Evolutionary conservation across 2,888 invertebrate species (phyloP).

Genomic region (Drosophila meridionalis): DNA sequence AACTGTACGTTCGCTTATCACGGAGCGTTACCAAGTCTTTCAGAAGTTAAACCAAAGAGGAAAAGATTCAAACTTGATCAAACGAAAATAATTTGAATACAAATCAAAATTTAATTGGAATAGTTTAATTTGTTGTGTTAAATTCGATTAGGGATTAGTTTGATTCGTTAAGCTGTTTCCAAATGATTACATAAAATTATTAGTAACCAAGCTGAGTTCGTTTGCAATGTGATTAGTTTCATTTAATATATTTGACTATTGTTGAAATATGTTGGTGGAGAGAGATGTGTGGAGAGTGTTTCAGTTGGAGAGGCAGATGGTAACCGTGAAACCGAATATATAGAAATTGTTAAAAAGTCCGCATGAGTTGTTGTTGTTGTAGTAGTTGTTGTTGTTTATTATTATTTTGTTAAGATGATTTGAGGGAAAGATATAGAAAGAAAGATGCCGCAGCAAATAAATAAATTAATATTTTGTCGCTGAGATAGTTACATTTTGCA

Average conservation of each 20-base stretch:
- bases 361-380: constrained; percentile 50
- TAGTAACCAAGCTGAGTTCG: constrained; percentile 84
- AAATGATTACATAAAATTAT: constrained; percentile 84
- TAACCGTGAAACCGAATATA: constrained; percentile 45
- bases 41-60: constrained; percentile 1
- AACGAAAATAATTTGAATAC: background rate
- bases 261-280: constrained; percentile 15
- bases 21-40: constrained; percentile 25
- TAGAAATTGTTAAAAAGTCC: constrained; percentile 63
- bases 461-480: constrained; percentile 67
- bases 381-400: constrained; percentile 23
- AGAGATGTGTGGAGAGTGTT: constrained; percentile 19
- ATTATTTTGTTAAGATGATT: constrained; percentile 41
- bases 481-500: constrained; percentile 52
- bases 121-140: constrained; percentile 19
- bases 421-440: constrained; percentile 67
- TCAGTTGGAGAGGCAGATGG: constrained; percentile 28
- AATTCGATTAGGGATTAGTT: constrained; percentile 32
- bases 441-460: constrained; percentile 72
- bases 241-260: constrained; percentile 79
- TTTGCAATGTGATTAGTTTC: constrained; percentile 84
- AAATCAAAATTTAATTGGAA: background rate
- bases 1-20: constrained; percentile 15
- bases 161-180: constrained; percentile 16
- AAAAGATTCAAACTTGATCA: background rate